Evolutionary conservation across 2,797 vertebrate species (phyloP), one percentile per base, ranked within the genome.

Genomic region (Cuculus canorus): DNA sequence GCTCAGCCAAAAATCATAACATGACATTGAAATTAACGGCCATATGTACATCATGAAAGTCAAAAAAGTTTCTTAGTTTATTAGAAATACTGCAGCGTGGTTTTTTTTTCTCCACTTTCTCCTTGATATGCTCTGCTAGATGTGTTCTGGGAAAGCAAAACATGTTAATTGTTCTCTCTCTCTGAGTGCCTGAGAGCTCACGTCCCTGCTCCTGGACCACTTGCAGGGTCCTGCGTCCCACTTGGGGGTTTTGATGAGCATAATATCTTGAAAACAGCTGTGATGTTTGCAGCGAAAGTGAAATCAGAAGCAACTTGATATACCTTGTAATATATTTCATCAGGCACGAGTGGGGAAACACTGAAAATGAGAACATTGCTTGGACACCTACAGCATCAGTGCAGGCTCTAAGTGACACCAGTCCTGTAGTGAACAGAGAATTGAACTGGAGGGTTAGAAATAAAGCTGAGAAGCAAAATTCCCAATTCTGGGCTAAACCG

Each of bases 1-100:
- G 97, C 98, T 98, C 98, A 97, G 97, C 98, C 97, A 98, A 98
- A 98, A 98, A 97, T 96, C 96, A 97, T 98, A 98, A 98, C 96
- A 94, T 98, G 97, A 98, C 98, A 98, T 92, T 96, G 97, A 97
- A 98, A 98, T 98, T 98, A 98, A 98, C 97, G 96, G 94, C 97
- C 96, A 92, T 78, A 75, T 78, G 95, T 96, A 98, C 96, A 97
- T 98, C 97, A 97, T 98, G 97, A 98, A 98, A 98, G 98, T 98
- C 94, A 97, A 94, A 97, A 98, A 98, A 98, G 96, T 98, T 98
- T 98, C 96, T 92, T 92, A 95, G 93, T 97, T 97, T 96, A 96
- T 97, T 95, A 97, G 91, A 94, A 97, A 96, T 93, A 86, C 69
- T 2, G 2, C 17, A 77, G 54, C 16, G 16, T 59, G 28, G 0